Evolutionary conservation across 2,797 vertebrate species (phyloP).

Genomic region (Gymnoscopelus microlampas): DNA sequence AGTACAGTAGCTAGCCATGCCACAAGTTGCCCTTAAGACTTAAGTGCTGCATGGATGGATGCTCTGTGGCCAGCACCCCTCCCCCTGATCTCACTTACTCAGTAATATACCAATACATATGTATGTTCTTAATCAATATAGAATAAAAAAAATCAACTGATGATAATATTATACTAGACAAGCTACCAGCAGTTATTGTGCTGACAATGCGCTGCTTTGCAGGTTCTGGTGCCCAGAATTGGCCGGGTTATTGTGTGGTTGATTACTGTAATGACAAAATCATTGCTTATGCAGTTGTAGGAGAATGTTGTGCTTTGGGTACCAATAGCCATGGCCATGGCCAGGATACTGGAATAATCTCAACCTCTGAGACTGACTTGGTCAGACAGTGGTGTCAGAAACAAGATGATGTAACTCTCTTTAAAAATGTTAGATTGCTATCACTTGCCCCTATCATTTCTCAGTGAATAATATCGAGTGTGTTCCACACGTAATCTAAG

Average conservation of each 20-base stretch:
- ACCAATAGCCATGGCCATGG: neutral
- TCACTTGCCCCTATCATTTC: slow-evolving; percentile 5
- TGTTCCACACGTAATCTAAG: neutral
- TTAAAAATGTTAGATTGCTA: neutral
- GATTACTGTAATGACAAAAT: neutral
- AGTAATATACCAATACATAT: too few species aligned
- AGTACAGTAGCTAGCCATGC: too few species aligned
- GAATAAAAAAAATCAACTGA: too few species aligned
- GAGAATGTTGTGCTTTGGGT: neutral
- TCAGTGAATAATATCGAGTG: neutral
- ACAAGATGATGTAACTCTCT: neutral
- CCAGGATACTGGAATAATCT: neutral
- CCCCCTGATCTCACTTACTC: too few species aligned
- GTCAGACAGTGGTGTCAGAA: neutral
- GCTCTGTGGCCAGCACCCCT: too few species aligned
- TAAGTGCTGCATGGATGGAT: too few species aligned
- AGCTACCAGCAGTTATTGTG: too few species aligned
- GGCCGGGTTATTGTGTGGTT: too few species aligned
- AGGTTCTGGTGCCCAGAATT: too few species aligned
- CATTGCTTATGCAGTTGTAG: neutral
- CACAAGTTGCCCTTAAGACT: too few species aligned
- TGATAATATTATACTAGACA: neutral
- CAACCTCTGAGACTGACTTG: neutral
- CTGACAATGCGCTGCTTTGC: too few species aligned
- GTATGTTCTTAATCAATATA: too few species aligned